These are phyloP conservation scores for Hesperia comma DNA, from an alignment of 2,888 invertebrate species.

Conservation along the genomic window DNA sequence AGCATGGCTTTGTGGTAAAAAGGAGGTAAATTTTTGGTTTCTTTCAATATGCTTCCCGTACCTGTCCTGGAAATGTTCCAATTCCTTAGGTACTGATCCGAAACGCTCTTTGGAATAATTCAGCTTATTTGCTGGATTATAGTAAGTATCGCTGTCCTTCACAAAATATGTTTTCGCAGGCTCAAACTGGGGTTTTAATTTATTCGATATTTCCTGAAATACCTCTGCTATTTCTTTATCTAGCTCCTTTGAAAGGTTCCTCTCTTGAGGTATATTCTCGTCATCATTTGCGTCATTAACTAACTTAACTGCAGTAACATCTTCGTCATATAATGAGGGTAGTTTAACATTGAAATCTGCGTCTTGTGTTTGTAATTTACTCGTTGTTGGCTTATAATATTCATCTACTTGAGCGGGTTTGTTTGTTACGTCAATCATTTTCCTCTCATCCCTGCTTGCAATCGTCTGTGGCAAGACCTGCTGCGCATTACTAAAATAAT, in stretches of 20 bases:
- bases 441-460: slow-evolving; percentile 59
- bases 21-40: not conserved
- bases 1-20: slow-evolving; percentile 5
- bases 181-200: slow-evolving; percentile 34
- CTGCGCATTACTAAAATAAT: slow-evolving; percentile 77
- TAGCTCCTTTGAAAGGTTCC: not conserved
- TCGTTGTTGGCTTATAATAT: slow-evolving; percentile 2
- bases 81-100: not conserved
- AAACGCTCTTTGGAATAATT: slow-evolving; percentile 15
- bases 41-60: not conserved
- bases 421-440: slow-evolving; percentile 50
- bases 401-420: not conserved
- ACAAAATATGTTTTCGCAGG: slow-evolving; percentile 39
- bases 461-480: slow-evolving; percentile 65
- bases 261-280: not conserved
- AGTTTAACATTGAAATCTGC: not conserved
- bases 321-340: not conserved
- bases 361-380: not conserved
- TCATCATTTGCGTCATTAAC: not conserved
- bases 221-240: slow-evolving; percentile 19
- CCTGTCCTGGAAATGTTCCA: not conserved
- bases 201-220: slow-evolving; percentile 27
- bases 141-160: slow-evolving; percentile 50
- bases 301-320: not conserved
- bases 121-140: slow-evolving; percentile 42